Conservation (phyloP, 2,113 vertebrate species). For the Takifugu bimaculatus region DNA sequence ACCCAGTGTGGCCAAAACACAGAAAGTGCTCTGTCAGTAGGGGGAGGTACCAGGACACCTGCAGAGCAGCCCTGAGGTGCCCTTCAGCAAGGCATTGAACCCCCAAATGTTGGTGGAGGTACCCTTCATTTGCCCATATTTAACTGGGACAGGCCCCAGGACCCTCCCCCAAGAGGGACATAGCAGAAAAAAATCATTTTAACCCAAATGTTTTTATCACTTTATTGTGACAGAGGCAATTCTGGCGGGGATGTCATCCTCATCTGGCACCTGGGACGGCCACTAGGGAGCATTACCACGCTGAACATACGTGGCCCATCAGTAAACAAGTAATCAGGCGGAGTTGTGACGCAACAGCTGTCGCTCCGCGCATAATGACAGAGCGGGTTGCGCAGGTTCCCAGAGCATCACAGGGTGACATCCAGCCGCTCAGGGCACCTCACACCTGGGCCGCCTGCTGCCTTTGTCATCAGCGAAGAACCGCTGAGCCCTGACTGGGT, state of each 20-base stretch:
- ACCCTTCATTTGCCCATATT: too few species aligned
- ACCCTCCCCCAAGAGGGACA: too few species aligned
- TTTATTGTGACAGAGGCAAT: too few species aligned
- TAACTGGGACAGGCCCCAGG: too few species aligned
- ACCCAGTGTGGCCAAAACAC: too few species aligned
- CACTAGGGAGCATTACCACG: constrained; percentile 38
- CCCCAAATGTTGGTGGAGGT: too few species aligned
- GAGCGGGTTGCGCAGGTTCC: constrained; percentile 53
- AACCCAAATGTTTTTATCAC: too few species aligned
- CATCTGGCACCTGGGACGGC: background rate
- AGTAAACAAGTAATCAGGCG: constrained; percentile 37
- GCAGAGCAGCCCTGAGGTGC: too few species aligned
- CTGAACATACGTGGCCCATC: constrained; percentile 3
- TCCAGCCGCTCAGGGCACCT: constrained; percentile 30
- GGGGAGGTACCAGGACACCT: too few species aligned
- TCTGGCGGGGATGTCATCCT: background rate
- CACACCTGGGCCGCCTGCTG: constrained; percentile 60
- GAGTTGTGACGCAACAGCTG: constrained; percentile 56
- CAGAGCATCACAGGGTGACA: constrained; percentile 45
- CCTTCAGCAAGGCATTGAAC: too few species aligned
- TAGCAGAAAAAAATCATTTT: too few species aligned
- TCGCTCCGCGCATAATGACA: constrained; percentile 50
- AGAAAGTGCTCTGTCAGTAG: too few species aligned
- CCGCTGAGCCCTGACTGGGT: constrained; percentile 11
- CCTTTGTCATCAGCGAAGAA: constrained; percentile 41